phyloP scores from a whole-genome alignment of 2,113 vertebrate genomes.

The Ptychochromis oligacanthus region DNA sequence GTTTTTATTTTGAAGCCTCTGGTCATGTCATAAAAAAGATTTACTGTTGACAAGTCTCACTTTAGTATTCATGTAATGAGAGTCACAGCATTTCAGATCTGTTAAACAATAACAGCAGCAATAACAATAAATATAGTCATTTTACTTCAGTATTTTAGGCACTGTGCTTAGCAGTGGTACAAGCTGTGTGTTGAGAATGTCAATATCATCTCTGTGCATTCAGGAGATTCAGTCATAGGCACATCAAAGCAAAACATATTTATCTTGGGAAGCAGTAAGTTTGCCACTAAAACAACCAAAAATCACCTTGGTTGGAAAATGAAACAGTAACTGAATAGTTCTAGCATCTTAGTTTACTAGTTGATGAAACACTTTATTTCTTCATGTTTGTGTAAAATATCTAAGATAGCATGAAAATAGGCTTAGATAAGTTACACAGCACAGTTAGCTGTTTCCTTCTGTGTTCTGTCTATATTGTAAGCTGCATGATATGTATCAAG shows the following conservation, averaged over 20 bases:
- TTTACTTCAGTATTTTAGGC: slow-evolving; percentile 4
- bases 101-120: not conserved
- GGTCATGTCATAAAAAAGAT: not conserved
- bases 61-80: slow-evolving; percentile 1
- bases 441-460: not conserved
- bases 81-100: not conserved
- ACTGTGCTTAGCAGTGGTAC: not conserved
- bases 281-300: not conserved
- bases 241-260: slow-evolving; percentile 7
- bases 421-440: not conserved
- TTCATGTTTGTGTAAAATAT: not conserved
- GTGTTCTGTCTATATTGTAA: not conserved
- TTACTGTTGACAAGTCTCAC: not conserved
- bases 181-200: not conserved
- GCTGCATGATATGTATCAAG: not conserved
- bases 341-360: not conserved
- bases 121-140: slow-evolving; percentile 1
- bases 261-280: not conserved
- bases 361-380: not conserved
- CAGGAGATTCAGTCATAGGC: not conserved
- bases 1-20: not conserved
- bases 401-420: not conserved
- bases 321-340: not conserved
- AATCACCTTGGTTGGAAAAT: not conserved
- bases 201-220: not conserved